A percentile compares a stretch with the other conserved stretches of the same genome.
These are phyloP conservation scores for Agrochola litura DNA, from an alignment of 2,888 invertebrate species.

Conservation along the genomic window DNA sequence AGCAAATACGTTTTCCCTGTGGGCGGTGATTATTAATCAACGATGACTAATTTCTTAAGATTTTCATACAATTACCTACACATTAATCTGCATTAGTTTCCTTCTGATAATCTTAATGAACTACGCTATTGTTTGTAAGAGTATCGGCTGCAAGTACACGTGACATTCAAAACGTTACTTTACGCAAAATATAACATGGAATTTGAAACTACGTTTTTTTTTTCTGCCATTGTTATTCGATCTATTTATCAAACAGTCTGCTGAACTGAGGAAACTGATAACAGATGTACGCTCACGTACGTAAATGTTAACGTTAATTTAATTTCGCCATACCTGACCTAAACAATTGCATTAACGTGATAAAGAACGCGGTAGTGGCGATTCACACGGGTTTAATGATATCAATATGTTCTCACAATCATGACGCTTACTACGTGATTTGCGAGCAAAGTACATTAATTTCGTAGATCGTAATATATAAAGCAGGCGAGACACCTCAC, in stretches of 20 bases:
- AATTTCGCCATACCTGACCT: constrained; percentile 45
- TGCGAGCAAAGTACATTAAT: constrained; percentile 52
- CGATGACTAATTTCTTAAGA: constrained; percentile 42
- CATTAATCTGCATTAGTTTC: constrained; percentile 47
- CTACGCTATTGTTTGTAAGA: constrained; percentile 52
- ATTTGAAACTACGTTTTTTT: constrained; percentile 14
- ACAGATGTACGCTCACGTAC: constrained; percentile 11
- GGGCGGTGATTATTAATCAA: constrained; percentile 41
- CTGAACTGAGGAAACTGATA: constrained; percentile 11
- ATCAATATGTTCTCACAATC: constrained; percentile 57
- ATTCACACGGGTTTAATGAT: constrained; percentile 65
- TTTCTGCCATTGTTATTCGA: constrained; percentile 35
- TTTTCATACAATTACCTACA: constrained; percentile 30
- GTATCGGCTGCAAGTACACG: constrained; percentile 43
- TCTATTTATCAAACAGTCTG: constrained; percentile 9
- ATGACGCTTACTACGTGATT: constrained; percentile 61
- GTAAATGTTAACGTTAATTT: constrained; percentile 20
- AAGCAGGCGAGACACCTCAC: constrained; percentile 28
- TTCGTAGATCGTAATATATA: constrained; percentile 54
- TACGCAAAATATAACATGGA: constrained; percentile 27
- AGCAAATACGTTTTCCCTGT: constrained; percentile 71
- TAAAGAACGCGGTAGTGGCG: constrained; percentile 58
- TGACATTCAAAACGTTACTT: constrained; percentile 40
- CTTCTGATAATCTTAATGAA: constrained; percentile 43
- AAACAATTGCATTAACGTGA: constrained; percentile 48